Conservation (phyloP, 2,888 invertebrate genomes). For the Leucoma salicis region DNA sequence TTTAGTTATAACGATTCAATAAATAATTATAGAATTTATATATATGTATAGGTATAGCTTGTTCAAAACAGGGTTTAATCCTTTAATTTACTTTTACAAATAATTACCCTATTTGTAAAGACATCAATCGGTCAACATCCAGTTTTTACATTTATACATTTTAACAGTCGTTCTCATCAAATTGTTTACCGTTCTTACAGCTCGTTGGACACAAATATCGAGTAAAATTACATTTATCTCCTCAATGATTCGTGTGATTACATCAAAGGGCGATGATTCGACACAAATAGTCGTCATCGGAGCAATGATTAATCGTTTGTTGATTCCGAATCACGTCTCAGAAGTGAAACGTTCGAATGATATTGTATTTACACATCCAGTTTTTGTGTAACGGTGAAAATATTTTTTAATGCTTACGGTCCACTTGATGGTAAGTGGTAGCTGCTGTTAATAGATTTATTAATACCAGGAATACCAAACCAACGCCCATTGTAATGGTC, state of each 20-base stretch:
- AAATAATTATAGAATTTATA: too few species aligned
- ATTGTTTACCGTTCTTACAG: slow-evolving; percentile 30
- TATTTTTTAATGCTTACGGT: too few species aligned
- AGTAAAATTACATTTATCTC: slow-evolving; percentile 34
- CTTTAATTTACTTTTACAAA: background rate
- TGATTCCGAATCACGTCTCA: slow-evolving; percentile 38
- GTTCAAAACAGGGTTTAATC: too few species aligned
- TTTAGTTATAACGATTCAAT: too few species aligned
- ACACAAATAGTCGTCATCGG: slow-evolving; percentile 47
- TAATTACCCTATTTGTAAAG: slow-evolving; percentile 1
- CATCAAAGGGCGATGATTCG: slow-evolving; percentile 48
- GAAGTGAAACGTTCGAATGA: slow-evolving; percentile 18
- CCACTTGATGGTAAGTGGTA: too few species aligned
- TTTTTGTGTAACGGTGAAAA: slow-evolving; percentile 15
- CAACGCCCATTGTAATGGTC: too few species aligned
- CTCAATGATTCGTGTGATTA: slow-evolving; percentile 39
- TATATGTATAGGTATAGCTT: too few species aligned
- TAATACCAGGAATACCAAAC: too few species aligned
- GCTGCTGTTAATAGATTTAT: too few species aligned
- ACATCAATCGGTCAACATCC: slow-evolving; percentile 4
- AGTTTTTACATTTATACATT: slow-evolving; percentile 6
- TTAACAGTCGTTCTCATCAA: slow-evolving; percentile 44
- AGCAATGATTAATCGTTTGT: slow-evolving; percentile 57
- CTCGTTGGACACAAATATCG: slow-evolving; percentile 35
- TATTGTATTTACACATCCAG: slow-evolving; percentile 28